phyloP scores from a whole-genome alignment of 2,888 invertebrate genomes.

The Hydropsyche betteni region DNA sequence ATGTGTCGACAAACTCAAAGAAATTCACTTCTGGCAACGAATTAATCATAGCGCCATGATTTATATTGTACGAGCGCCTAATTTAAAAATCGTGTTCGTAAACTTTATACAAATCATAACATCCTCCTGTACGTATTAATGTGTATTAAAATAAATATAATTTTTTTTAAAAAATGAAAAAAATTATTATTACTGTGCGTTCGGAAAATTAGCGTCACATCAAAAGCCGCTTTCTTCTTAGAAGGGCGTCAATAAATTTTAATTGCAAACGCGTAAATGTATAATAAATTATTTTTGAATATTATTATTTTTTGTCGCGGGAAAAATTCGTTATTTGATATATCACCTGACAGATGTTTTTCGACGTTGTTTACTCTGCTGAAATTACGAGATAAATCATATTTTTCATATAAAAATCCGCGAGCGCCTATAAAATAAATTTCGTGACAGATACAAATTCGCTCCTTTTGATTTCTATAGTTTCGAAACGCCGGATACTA shows the following conservation, averaged over 20 bases:
- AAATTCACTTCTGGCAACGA: too few species aligned
- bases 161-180: too few species aligned
- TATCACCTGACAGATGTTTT: constrained; percentile 37
- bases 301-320: not conserved
- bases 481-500: constrained; percentile 28
- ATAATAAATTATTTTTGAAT: too few species aligned
- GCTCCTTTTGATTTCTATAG: constrained; percentile 29
- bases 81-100: too few species aligned
- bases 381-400: constrained; percentile 36
- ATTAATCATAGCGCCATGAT: too few species aligned
- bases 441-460: constrained; percentile 24
- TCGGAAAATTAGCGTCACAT: not conserved
- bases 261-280: not conserved
- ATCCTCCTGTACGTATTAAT: too few species aligned
- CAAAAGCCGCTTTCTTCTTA: not conserved
- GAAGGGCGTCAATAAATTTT: not conserved
- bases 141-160: too few species aligned
- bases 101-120: too few species aligned
- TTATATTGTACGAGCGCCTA: too few species aligned
- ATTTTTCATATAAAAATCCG: constrained; percentile 30
- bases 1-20: too few species aligned
- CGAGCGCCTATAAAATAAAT: constrained; percentile 29
- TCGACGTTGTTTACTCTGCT: constrained; percentile 30
- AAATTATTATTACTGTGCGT: too few species aligned
- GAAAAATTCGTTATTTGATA: constrained; percentile 27